Conservation (phyloP, 2,113 vertebrate species). For the Macroglossus sobrinus region DNA sequence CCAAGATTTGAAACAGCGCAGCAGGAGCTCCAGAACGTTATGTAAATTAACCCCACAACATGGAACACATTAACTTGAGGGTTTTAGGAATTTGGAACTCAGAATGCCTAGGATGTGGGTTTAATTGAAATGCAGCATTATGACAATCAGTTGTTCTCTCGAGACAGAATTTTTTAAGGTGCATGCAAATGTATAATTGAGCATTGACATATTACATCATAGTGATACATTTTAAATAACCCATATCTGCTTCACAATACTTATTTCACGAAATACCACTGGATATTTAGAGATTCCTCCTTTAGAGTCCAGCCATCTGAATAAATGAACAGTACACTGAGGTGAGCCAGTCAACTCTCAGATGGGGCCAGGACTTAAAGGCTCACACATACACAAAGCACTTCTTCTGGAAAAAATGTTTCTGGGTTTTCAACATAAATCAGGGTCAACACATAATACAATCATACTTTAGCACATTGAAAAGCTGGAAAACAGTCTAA, state of each 20-base stretch:
- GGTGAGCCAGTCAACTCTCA: slow-evolving; percentile 54
- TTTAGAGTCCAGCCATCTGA: slow-evolving; percentile 32
- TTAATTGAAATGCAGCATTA: slow-evolving; percentile 71
- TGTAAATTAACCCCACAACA: slow-evolving; percentile 59
- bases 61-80: slow-evolving; percentile 71
- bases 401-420: slow-evolving; percentile 68
- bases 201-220: slow-evolving; percentile 70
- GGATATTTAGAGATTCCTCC: slow-evolving; percentile 51
- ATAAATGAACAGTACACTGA: slow-evolving; percentile 54
- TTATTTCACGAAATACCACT: slow-evolving; percentile 51
- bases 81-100: slow-evolving; percentile 70
- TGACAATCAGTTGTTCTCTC: slow-evolving; percentile 62
- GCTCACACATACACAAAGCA: slow-evolving; percentile 59
- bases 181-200: slow-evolving; percentile 65
- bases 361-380: slow-evolving; percentile 45
- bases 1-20: slow-evolving; percentile 56
- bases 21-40: slow-evolving; percentile 60
- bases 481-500: slow-evolving; percentile 58
- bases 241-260: slow-evolving; percentile 51
- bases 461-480: slow-evolving; percentile 55
- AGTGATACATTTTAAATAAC: slow-evolving; percentile 56
- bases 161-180: slow-evolving; percentile 67
- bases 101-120: slow-evolving; percentile 70
- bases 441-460: slow-evolving; percentile 70
- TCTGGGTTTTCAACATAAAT: slow-evolving; percentile 70